phyloP scores from a whole-genome alignment of 2,113 vertebrate genomes.

The Sitta europaea region DNA sequence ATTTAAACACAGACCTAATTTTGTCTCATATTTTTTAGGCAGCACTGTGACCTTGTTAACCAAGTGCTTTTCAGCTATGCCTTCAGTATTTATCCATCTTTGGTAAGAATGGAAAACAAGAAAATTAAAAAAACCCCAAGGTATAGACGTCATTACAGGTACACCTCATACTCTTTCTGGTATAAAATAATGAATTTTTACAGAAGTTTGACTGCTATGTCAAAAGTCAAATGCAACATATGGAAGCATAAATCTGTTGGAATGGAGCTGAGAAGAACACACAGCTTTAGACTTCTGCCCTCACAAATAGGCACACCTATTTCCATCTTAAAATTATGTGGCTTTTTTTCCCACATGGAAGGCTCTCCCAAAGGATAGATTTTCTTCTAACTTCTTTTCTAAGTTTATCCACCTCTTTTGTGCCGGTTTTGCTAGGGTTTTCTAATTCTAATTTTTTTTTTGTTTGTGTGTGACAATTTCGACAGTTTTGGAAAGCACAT shows the following conservation, averaged over 20 bases:
- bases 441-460: not conserved
- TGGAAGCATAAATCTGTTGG: not conserved
- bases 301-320: not conserved
- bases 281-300: not conserved
- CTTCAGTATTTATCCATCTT: not conserved
- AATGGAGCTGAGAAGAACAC: not conserved
- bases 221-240: not conserved
- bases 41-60: not conserved
- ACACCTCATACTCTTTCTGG: not conserved
- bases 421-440: accelerated
- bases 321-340: not conserved
- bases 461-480: not conserved
- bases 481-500: not conserved
- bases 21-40: not conserved
- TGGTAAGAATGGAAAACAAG: not conserved
- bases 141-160: not conserved
- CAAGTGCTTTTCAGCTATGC: not conserved
- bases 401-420: not conserved
- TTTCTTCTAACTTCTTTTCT: not conserved
- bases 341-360: not conserved
- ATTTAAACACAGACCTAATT: not conserved
- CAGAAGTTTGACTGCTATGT: not conserved
- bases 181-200: not conserved
- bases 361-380: not conserved
- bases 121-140: not conserved